Percentiles rank a stretch among this genome's conserved stretches.
These are phyloP conservation scores for Notodonta dromedarius DNA, from an alignment of 2,888 invertebrate species.

Conservation along the genomic window DNA sequence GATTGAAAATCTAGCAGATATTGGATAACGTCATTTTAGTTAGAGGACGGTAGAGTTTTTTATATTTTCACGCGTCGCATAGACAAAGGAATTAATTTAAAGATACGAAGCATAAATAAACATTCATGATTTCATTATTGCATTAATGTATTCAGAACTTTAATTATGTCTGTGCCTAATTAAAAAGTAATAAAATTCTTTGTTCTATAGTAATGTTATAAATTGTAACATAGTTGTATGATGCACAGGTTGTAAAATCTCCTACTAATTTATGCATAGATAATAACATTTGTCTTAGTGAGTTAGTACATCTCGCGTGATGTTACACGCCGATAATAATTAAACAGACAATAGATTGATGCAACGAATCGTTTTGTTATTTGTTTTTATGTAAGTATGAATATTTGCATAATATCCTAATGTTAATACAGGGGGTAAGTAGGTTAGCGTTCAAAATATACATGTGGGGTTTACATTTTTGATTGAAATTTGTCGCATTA, in stretches of 20 bases:
- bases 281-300: background rate
- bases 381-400: conserved; percentile 15
- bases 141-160: background rate
- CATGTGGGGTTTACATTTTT: too few relatives aligned
- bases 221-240: background rate
- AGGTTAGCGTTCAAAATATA: too few relatives aligned
- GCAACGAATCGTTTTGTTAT: conserved; percentile 28
- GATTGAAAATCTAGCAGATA: too few relatives aligned
- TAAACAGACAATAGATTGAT: conserved; percentile 33
- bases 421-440: too few relatives aligned
- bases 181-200: background rate
- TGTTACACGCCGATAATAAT: conserved; percentile 23
- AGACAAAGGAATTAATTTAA: background rate
- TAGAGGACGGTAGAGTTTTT: too few relatives aligned
- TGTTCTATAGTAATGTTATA: background rate
- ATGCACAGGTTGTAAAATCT: background rate
- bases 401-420: conserved; percentile 11
- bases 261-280: background rate
- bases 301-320: conserved; percentile 15
- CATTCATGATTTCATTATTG: background rate
- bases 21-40: too few relatives aligned
- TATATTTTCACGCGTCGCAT: too few relatives aligned
- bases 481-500: too few relatives aligned
- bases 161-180: background rate
- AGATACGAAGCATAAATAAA: background rate